Base-by-base conservation (phyloP, 2,797 vertebrate genomes). In the Phrynocephalus guinanensis region DNA sequence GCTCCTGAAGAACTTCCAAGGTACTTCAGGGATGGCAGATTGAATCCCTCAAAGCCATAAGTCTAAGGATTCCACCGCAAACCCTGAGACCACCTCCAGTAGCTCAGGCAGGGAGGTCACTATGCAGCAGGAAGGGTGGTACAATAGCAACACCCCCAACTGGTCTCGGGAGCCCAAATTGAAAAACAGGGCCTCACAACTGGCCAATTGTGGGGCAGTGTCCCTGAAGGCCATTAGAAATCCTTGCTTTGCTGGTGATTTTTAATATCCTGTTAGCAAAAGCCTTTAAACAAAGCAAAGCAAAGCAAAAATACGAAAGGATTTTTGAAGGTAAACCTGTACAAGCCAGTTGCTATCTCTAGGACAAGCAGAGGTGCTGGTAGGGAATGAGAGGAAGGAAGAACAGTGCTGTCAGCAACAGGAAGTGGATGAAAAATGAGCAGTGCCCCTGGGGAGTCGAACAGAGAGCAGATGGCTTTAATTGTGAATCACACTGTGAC, bases 381-480 rank as follows among this genome's bases (percentile, higher is more conserved):
- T 95, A 94, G 90, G 92, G 95, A 93, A 95, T 95, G 95, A 95
- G 94, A 94, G 91, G 79, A 44, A 94, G 96, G 96, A 96, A 96
- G 97, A 97, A 96, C 96, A 95, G 90, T 92, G 93, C 96, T 97
- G 96, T 97, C 97, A 97, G 94, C 95, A 95, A 96, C 96, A 97
- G 97, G 97, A 97, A 97, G 94, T 95, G 89, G 92, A 91, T 96
- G 96, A 96, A 95, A 96, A 96, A 96, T 91, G 96, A 96, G 94
- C 84, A 60, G 90, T 93, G 91, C 95, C 95, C 93, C 93, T 91
- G 92, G 93, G 95, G 95, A 96, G 94, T 83, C 92, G 93, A 94
- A 96, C 89, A 93, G 93, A 93, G 93, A 95, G 95, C 97, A 97
- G 97, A 97, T 96, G 97, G 95, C 96, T 97, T 95, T 96, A 95